These are phyloP conservation scores for Lacanobia wlatinum DNA, from an alignment of 2,888 invertebrate genomes.

Conservation along the genomic window DNA sequence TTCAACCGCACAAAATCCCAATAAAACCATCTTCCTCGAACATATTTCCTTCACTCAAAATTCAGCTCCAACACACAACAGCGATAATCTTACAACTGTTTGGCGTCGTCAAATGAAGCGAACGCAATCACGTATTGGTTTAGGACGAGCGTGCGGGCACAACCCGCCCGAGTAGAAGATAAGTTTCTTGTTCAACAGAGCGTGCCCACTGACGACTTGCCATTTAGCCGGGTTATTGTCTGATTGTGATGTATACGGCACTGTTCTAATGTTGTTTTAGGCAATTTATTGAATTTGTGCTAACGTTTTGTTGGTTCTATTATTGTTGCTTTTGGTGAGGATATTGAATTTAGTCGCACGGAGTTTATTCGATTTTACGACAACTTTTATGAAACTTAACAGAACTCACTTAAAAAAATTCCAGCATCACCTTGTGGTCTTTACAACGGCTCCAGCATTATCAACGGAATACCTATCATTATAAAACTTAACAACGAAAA, in stretches of 20 bases:
- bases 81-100: slow-evolving; percentile 64
- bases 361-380: background rate
- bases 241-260: slow-evolving; percentile 62
- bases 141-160: slow-evolving; percentile 68
- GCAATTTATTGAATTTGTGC: slow-evolving; percentile 54
- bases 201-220: slow-evolving; percentile 59
- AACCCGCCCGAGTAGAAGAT: slow-evolving; percentile 58
- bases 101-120: slow-evolving; percentile 70
- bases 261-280: slow-evolving; percentile 56
- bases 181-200: slow-evolving; percentile 59
- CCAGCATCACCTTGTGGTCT: background rate
- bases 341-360: slow-evolving; percentile 8
- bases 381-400: background rate
- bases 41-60: slow-evolving; percentile 41
- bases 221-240: slow-evolving; percentile 65
- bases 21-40: slow-evolving; percentile 33
- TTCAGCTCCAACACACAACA: slow-evolving; percentile 37
- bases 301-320: slow-evolving; percentile 39
- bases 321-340: slow-evolving; percentile 18
- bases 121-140: slow-evolving; percentile 72
- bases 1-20: slow-evolving; percentile 1
- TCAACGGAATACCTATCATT: background rate
- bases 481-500: background rate
- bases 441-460: background rate
- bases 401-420: too few species aligned